Percentiles rank a stretch among this genome's conserved stretches.
Evolutionary conservation across 1,140 invertebrate genomes (phyloP).

Genomic region (Orchestia grillus): DNA sequence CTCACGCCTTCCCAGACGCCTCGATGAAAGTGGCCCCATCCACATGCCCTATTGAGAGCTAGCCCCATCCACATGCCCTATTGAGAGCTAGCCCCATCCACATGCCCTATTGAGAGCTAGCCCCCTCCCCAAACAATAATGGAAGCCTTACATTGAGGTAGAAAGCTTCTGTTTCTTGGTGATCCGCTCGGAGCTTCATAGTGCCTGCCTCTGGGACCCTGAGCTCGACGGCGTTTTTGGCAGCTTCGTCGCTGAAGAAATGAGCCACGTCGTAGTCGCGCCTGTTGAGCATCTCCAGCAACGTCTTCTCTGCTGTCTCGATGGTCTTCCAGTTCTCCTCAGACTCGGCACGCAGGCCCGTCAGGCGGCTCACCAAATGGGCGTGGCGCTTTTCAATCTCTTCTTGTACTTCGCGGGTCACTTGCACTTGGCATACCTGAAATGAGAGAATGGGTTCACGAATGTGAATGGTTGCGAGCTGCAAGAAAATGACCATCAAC

Average conservation of each 20-base stretch:
- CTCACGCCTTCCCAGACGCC: no score
- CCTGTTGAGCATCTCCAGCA: slow-evolving; percentile 85
- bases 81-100: no score
- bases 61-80: no score
- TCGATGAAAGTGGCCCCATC: no score
- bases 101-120: no score
- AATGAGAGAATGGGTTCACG: not conserved
- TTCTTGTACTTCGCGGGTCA: slow-evolving; percentile 75
- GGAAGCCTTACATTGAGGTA: slow-evolving; percentile 80
- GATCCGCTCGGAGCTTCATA: slow-evolving; percentile 81
- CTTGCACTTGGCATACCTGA: slow-evolving; percentile 66
- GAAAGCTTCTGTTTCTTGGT: slow-evolving; percentile 90
- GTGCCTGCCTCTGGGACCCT: slow-evolving; percentile 76
- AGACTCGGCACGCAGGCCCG: slow-evolving; percentile 86
- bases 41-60: no score
- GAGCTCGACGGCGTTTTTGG: slow-evolving; percentile 69
- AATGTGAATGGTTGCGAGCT: not conserved
- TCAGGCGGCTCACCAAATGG: slow-evolving; percentile 85
- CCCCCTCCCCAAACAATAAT: not conserved
- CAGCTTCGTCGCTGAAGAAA: slow-evolving; percentile 79
- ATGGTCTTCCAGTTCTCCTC: slow-evolving; percentile 97
- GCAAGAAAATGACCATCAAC: not conserved
- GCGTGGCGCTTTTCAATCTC: slow-evolving; percentile 86
- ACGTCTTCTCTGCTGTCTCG: slow-evolving; percentile 90
- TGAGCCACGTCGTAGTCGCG: slow-evolving; percentile 84